A percentile compares a stretch with the other conserved stretches of the same genome.
Evolutionary conservation across 2,888 invertebrate species (phyloP).

Genomic region (Cheilosia soror): DNA sequence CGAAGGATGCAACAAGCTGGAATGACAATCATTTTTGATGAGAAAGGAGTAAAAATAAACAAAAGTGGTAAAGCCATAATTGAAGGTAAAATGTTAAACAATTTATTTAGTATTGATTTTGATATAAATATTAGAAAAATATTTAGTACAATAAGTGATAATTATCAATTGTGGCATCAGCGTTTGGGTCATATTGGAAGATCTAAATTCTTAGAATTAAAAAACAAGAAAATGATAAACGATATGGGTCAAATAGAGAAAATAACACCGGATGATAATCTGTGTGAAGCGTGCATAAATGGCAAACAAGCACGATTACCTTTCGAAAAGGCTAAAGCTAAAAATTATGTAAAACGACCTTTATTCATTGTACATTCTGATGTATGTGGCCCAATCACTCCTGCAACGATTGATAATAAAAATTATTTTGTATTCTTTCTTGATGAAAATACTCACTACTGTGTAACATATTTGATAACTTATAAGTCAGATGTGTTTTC

Average conservation of each 20-base stretch:
- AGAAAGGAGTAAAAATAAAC: slow-evolving; percentile 75
- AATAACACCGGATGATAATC: slow-evolving; percentile 54
- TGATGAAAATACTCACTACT: slow-evolving; percentile 79
- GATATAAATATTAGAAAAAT: slow-evolving; percentile 22
- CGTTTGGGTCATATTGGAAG: slow-evolving; percentile 35
- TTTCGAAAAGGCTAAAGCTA: slow-evolving; percentile 77
- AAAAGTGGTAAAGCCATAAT: slow-evolving; percentile 66
- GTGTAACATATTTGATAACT: slow-evolving; percentile 77
- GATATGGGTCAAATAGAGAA: slow-evolving; percentile 39
- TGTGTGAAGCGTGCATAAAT: slow-evolving; percentile 79
- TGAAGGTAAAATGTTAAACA: slow-evolving; percentile 32
- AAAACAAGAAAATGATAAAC: slow-evolving; percentile 29
- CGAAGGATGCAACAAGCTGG: slow-evolving; percentile 77
- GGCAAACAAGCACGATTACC: slow-evolving; percentile 80
- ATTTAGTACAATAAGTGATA: slow-evolving; percentile 27
- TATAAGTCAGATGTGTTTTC: slow-evolving; percentile 77
- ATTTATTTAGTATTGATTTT: slow-evolving; percentile 62
- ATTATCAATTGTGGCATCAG: slow-evolving; percentile 36
- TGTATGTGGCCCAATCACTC: slow-evolving; percentile 79
- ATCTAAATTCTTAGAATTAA: slow-evolving; percentile 48
- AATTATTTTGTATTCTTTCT: slow-evolving; percentile 74
- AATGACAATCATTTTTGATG: slow-evolving; percentile 78
- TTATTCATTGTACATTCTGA: slow-evolving; percentile 79
- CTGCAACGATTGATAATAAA: slow-evolving; percentile 77
- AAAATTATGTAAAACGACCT: slow-evolving; percentile 76